Base-by-base conservation (phyloP, 2,113 vertebrate genomes). In the Petaurus breviceps region DNA sequence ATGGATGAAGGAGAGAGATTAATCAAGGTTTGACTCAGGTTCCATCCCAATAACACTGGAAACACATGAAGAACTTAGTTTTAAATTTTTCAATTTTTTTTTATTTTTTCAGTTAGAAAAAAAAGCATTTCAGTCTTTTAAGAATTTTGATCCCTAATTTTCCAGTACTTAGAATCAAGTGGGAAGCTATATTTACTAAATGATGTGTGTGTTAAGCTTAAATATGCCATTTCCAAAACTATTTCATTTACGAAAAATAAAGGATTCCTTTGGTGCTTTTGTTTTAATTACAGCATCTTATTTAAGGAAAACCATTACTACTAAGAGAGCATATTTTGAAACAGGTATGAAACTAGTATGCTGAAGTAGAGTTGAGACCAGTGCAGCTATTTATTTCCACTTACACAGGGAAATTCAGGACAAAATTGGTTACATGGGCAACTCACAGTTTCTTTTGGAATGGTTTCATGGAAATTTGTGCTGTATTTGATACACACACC, bases 381-480 rank as follows among this genome's bases (percentile, higher is more conserved):
- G 90, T 95, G 95, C 3, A n/a, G 97, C 0, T 94, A 90, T 95
- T 98, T 98, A 77, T 96, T 98, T 96, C 84, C 92, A 97, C 95
- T 97, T 94, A 96, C 77, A 51, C 91, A 97, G 96, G 93, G 92
- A 96, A 97, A 96, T 91, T 90, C 68, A 97, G 95, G 93, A 97
- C 2, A 93, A 97, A 97, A 95, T 5, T 55, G 96, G 91, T 96
- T 97, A 94, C 77, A 90, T 61, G 93, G 53, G 93, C 95, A 96
- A 28, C 92, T 95, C 95, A 47, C 0, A 97, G n/a, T 93, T 97
- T 96, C 93, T 94, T 93, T 97, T 97, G 93, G 90, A 98, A 95
- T 57, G 46, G 16, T 1, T 95, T 95, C 93, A 95, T 96, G 95
- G 92, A 98, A 98, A 98, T 97, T 93, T 93, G 91, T 96, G 25